Conservation (phyloP, 2,797 vertebrate species). For the Microcaecilia unicolor region DNA sequence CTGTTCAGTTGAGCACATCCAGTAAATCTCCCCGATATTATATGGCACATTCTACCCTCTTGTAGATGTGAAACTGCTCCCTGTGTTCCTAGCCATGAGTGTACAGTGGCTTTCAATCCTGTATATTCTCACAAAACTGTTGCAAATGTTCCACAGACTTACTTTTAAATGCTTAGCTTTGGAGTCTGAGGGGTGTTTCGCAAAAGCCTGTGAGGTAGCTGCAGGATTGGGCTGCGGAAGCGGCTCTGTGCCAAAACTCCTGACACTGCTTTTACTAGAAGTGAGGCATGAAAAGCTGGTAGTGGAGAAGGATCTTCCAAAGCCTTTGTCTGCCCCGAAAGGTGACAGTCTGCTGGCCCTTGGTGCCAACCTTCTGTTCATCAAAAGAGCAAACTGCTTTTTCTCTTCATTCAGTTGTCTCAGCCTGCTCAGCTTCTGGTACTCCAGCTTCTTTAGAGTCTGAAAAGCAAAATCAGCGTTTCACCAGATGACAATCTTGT, state of each 20-base stretch:
- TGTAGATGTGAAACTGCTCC: too few species aligned
- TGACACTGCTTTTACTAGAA: neutral
- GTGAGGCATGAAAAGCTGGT: neutral
- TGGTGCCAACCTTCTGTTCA: constrained; percentile 12
- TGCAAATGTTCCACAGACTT: neutral
- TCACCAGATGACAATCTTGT: too few species aligned
- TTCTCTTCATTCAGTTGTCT: constrained; percentile 20
- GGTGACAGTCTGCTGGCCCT: neutral
- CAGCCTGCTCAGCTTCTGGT: constrained; percentile 8
- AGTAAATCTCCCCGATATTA: too few species aligned
- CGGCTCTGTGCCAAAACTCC: neutral
- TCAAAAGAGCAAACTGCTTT: constrained; percentile 14
- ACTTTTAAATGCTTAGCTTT: neutral
- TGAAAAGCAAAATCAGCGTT: too few species aligned
- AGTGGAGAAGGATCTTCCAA: neutral
- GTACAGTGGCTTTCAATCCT: too few species aligned
- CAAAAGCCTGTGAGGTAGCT: neutral
- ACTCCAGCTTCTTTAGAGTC: constrained; percentile 13
- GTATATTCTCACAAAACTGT: too few species aligned
- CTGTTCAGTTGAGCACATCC: too few species aligned
- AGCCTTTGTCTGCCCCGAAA: neutral
- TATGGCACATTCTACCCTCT: too few species aligned
- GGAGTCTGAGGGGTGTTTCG: neutral
- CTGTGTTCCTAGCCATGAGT: too few species aligned
- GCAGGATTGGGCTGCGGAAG: neutral